Evolutionary conservation across 2,888 invertebrate genomes (phyloP).

Genomic region (Gandaritis pyraliata): DNA sequence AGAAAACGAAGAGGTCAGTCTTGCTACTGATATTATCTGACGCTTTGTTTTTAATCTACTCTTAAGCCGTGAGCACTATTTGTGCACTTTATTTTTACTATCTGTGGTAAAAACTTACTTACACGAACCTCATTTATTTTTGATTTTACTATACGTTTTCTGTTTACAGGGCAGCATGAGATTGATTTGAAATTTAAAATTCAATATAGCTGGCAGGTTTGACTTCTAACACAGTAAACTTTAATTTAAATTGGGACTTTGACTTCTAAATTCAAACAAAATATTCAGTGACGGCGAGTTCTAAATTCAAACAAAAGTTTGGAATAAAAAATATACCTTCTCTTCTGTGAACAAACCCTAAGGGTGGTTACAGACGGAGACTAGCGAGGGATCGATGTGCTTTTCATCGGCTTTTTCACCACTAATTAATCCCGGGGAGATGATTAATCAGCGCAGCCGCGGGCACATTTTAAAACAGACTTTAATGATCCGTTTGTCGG

Average conservation of each 20-base stretch:
- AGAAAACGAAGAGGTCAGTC: constrained; percentile 51
- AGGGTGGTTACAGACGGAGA: constrained; percentile 53
- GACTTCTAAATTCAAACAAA: constrained; percentile 18
- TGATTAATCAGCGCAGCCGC: constrained; percentile 75
- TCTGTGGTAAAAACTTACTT: background rate
- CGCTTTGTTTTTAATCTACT: constrained; percentile 48
- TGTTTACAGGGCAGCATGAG: no score
- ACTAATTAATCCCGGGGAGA: constrained; percentile 74
- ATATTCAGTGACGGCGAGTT: constrained; percentile 2
- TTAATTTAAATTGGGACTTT: background rate
- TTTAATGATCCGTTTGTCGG: constrained; percentile 77
- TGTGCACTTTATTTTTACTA: background rate
- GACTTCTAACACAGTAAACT: background rate
- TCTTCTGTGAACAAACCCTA: constrained; percentile 39
- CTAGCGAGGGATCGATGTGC: constrained; percentile 54
- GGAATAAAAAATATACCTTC: constrained; percentile 10
- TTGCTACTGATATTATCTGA: constrained; percentile 50
- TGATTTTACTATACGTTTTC: background rate
- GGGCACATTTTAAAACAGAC: constrained; percentile 68
- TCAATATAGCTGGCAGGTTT: background rate
- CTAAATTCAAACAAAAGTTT: constrained; percentile 19
- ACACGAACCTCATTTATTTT: background rate
- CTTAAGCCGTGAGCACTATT: constrained; percentile 16
- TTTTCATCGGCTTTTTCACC: constrained; percentile 63
- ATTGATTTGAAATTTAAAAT: background rate